These are phyloP conservation scores for Drosophila pseudoananassae DNA, from an alignment of 1,140 invertebrate genomes.

Conservation along the genomic window DNA sequence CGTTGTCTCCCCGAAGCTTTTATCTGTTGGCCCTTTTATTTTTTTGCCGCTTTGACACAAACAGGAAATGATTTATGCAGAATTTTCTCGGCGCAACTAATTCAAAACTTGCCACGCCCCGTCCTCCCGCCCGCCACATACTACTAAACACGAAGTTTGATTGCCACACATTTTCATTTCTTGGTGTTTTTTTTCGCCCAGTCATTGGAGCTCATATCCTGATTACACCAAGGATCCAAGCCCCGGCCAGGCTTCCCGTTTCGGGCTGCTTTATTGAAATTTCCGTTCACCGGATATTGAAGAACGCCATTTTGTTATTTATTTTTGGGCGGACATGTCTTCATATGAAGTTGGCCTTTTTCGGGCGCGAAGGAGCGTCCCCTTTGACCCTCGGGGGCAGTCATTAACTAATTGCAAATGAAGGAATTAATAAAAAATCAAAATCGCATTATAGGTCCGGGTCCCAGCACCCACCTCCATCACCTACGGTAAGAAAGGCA, in stretches of 20 bases:
- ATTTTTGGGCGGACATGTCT: conserved; percentile 9
- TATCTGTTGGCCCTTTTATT: conserved; percentile 53
- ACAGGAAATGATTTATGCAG: conserved; percentile 81
- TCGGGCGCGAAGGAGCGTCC: neutral
- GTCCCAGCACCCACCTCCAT: neutral
- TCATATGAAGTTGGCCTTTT: neutral
- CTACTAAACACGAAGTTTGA: conserved; percentile 34
- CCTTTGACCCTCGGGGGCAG: conserved; percentile 9
- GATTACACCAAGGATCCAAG: conserved; percentile 24
- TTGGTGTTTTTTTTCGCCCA: conserved; percentile 44
- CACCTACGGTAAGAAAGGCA: conserved; percentile 44
- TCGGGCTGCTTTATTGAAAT: conserved; percentile 57
- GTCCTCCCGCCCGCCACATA: neutral
- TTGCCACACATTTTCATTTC: conserved; percentile 32
- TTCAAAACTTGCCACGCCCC: conserved; percentile 64
- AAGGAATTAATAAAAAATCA: conserved; percentile 62
- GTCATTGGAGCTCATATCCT: conserved; percentile 72
- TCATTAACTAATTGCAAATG: conserved; percentile 68
- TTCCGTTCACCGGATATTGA: conserved; percentile 69
- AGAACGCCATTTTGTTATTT: conserved; percentile 59
- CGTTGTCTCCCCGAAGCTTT: conserved; percentile 55
- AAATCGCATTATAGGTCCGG: conserved; percentile 62
- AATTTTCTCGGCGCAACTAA: conserved; percentile 68
- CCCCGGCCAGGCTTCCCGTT: neutral
- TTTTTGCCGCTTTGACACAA: conserved; percentile 45